phyloP scores from a whole-genome alignment of 1,140 invertebrate species.

The Akabosia matsudoensis region DNA sequence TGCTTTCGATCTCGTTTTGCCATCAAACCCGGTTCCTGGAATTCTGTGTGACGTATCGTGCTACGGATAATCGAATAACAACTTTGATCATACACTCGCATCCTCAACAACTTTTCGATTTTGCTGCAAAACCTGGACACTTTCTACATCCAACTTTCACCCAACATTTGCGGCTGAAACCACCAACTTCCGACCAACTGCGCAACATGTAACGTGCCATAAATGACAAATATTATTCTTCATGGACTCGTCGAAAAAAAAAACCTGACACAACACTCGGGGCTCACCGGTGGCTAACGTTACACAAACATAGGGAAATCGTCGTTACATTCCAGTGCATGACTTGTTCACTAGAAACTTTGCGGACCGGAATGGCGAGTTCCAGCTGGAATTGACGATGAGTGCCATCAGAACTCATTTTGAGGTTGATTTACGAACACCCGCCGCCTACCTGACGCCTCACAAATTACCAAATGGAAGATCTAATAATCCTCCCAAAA shows the following conservation, averaged over 20 bases:
- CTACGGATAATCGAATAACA: too few species aligned
- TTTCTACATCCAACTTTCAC: not conserved
- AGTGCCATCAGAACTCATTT: slow-evolving; percentile 72
- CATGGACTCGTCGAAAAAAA: not conserved
- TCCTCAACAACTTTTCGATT: too few species aligned
- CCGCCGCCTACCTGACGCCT: slow-evolving; percentile 15
- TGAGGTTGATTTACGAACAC: slow-evolving; percentile 52
- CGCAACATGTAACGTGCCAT: not conserved
- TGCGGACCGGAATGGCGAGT: slow-evolving; percentile 77
- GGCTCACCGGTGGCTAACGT: not conserved
- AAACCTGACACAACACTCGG: too few species aligned
- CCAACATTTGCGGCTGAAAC: not conserved
- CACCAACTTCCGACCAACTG: not conserved
- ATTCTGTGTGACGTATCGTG: too few species aligned
- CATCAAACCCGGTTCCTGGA: too few species aligned
- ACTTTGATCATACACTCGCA: too few species aligned
- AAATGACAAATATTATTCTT: not conserved
- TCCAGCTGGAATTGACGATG: slow-evolving; percentile 75
- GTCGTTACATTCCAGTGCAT: slow-evolving; percentile 72
- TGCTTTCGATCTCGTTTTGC: too few species aligned
- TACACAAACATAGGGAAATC: slow-evolving; percentile 58
- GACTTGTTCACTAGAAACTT: slow-evolving; percentile 68
- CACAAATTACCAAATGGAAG: not conserved
- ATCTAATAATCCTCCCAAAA: slow-evolving; percentile 52
- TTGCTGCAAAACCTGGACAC: too few species aligned